Evolutionary conservation across 2,797 vertebrate genomes (phyloP).

Genomic region (Holocentrus rufus): DNA sequence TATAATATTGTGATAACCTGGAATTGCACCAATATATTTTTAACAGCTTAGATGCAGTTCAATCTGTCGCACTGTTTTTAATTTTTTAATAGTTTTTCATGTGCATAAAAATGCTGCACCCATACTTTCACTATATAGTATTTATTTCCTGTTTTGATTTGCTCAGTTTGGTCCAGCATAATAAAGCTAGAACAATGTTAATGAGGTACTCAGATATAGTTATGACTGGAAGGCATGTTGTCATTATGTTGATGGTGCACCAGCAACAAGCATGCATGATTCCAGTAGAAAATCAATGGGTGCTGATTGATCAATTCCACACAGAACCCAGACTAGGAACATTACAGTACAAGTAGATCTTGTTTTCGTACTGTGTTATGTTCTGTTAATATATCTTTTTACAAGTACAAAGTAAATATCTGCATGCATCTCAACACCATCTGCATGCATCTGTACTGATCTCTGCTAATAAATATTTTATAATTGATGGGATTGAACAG

Average conservation of each 20-base stretch:
- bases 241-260: not conserved
- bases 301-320: not conserved
- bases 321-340: too few species aligned
- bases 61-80: not conserved
- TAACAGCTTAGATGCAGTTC: not conserved
- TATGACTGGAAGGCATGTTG: too few species aligned
- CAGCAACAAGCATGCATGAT: conserved; percentile 15
- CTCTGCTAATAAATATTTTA: not conserved
- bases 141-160: not conserved
- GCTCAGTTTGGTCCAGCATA: not conserved
- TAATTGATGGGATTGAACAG: not conserved
- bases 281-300: conserved; percentile 3
- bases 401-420: not conserved
- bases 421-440: not conserved
- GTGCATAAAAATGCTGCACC: not conserved
- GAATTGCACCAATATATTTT: not conserved
- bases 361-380: not conserved
- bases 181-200: not conserved
- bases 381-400: not conserved
- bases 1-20: not conserved
- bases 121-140: not conserved
- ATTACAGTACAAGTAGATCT: too few species aligned
- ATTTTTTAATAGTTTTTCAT: not conserved
- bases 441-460: not conserved
- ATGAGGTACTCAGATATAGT: not conserved